A percentile compares a stretch with the other conserved stretches of the same genome.
Evolutionary conservation across 2,797 vertebrate genomes (phyloP).

Genomic region (Parambassis ranga): DNA sequence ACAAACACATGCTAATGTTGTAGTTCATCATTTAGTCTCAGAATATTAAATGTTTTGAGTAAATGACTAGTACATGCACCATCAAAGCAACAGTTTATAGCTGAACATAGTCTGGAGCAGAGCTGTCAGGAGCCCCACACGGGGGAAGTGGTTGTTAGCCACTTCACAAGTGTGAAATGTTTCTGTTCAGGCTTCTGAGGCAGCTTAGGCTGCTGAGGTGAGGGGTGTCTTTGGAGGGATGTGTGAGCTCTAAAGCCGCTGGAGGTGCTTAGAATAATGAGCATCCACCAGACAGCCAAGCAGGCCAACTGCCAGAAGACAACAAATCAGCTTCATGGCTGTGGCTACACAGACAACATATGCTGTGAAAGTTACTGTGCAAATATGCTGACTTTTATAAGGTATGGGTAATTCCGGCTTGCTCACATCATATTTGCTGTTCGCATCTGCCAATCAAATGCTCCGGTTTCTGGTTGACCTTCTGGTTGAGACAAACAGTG

Average conservation of each 20-base stretch:
- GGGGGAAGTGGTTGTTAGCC: neutral
- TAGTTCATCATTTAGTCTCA: neutral
- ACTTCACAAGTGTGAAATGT: slow-evolving; percentile 53
- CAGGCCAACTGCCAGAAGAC: slow-evolving; percentile 44
- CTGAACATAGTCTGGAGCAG: slow-evolving; percentile 21
- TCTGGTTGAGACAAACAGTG: too few relatives aligned
- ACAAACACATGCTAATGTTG: neutral
- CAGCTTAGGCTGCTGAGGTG: neutral
- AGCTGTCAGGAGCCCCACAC: slow-evolving; percentile 49
- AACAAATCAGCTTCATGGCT: slow-evolving; percentile 41
- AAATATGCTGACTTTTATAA: slow-evolving; percentile 61
- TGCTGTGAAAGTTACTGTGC: slow-evolving; percentile 23
- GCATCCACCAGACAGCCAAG: slow-evolving; percentile 36
- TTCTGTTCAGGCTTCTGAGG: neutral
- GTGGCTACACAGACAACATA: slow-evolving; percentile 36
- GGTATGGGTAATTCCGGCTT: slow-evolving; percentile 4
- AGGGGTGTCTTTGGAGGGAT: neutral
- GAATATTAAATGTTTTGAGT: neutral
- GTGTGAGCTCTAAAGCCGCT: neutral
- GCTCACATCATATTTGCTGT: slow-evolving; percentile 29
- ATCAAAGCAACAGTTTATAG: slow-evolving; percentile 73
- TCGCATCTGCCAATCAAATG: slow-evolving; percentile 30
- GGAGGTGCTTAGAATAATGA: slow-evolving; percentile 9
- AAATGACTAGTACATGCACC: slow-evolving; percentile 67
- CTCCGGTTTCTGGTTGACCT: slow-evolving; percentile 1